Evolutionary conservation across 2,113 vertebrate species (phyloP), one percentile per base, ranked within the genome.

Genomic region (Noturus placidus): DNA sequence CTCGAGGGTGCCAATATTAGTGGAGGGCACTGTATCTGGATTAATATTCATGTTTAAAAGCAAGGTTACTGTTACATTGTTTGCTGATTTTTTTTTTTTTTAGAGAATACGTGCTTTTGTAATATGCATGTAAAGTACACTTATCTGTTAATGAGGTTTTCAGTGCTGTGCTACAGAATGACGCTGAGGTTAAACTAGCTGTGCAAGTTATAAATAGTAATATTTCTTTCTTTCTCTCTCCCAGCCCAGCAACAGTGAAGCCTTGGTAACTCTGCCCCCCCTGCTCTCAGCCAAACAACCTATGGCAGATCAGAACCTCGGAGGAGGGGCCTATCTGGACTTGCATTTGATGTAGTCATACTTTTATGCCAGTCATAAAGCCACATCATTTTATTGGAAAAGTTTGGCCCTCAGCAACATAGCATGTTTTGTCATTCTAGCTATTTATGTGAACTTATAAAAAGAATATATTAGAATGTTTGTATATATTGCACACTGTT

Each of bases 401-500:
- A 79, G 56, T 81, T 70, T 78, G 56, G 57, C 85, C 88, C 88
- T 63, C 86, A 56, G 70, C 85, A 81, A 85, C 89, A 72, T 52
- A 87, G 86, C 89, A 83, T 87, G 88, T 89, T 72, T 85, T 89
- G 70, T 77, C 86, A 79, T 80, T 85, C 33, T 82, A 79, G 78
- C 93, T 95, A 95, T 95, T 95, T 95, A 95, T 95, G 93, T 91
- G 79, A 84, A 79, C 61, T 67, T 42, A 87, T 35, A 69, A 93
- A 93, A 87, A 93, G 82, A 93, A 93, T 94, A 92, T 94, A 93
- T 95, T 95, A 95, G 94, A 92, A 84, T 93, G 92, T 93, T 93
- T 91, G 72, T 89, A 84, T 94, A 93, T 93, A 94, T 95, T 95
- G 95, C 94, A 95, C 95, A 96, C 8, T 91, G 88, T 94, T 93